These are phyloP conservation scores for Ceuthmochares aereus DNA, from an alignment of 2,113 vertebrate genomes.

Conservation along the genomic window DNA sequence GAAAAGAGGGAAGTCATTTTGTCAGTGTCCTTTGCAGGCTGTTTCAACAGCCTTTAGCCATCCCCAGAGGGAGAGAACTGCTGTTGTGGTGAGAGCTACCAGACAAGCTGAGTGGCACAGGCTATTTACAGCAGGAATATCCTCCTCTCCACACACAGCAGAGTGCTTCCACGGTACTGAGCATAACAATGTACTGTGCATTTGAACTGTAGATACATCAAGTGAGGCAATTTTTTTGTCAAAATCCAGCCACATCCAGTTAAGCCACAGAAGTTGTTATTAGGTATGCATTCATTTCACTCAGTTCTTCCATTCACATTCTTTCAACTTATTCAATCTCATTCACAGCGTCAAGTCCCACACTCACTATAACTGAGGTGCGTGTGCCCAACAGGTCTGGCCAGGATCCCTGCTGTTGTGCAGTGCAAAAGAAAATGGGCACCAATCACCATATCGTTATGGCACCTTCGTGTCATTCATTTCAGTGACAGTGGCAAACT, in stretches of 20 bases:
- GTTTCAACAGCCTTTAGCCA: neutral
- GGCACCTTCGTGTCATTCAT: neutral
- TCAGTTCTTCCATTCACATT: neutral
- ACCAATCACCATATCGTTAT: neutral
- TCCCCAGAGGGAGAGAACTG: neutral
- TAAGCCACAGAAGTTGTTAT: neutral
- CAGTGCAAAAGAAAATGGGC: neutral
- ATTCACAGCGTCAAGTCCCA: neutral
- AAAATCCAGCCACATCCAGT: neutral
- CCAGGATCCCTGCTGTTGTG: neutral
- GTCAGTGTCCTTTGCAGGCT: neutral
- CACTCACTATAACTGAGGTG: accelerated
- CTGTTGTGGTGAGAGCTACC: neutral
- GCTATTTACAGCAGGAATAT: neutral
- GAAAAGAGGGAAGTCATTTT: neutral
- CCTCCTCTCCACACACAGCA: neutral
- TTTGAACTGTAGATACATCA: accelerated
- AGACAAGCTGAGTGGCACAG: neutral
- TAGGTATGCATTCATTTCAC: neutral
- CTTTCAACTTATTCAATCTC: neutral
- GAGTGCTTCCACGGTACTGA: neutral
- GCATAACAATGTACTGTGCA: accelerated
- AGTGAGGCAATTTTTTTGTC: neutral
- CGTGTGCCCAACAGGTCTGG: accelerated
- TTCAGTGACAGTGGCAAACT: neutral